Base-by-base conservation (phyloP, 2,113 vertebrate species). In the Tetrao urogallus region DNA sequence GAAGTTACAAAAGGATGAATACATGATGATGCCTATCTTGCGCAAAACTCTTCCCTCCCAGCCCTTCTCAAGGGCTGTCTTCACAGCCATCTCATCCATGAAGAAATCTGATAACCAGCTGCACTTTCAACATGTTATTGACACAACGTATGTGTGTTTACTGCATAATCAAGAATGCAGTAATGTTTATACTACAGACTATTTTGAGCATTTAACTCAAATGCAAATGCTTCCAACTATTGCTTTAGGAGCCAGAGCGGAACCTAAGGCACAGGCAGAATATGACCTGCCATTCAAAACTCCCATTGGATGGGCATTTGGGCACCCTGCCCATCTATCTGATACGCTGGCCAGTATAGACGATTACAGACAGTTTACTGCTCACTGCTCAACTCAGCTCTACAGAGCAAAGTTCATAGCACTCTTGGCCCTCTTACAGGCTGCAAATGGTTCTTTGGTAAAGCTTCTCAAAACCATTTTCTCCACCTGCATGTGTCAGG, bases 361-460 rank as follows among this genome's bases (percentile, higher is more conserved):
- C 73, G 69, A 86, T 81, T 78, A 10, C 61, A 93, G 85, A 28
- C 65, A 50, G 28, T 63, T 64, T 52, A 25, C 40, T 77, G 78
- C 78, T 74, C 8, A 0, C 40, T 76, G 40, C 88, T 82, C 72
- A 82, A 86, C 92, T 69, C 82, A 91, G 64, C 70, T 32, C 48
- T 71, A 70, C 1, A 4, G 24, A 93, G 63, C 24, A 28, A 95
- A 92, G 70, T 42, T 90, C 70, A 84, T 54, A 25, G 25, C 65
- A 77, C 25, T 89, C 89, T 19, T 93, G 90, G 90, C 86, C 80
- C 61, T 76, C 89, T 73, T 1, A 63, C 16, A 13, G 4, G 36
- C 77, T 90, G 83, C 92, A 93, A 63, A 91, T 58, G 91, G 92
- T 38, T 87, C 78, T 91, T 42, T 56, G 78, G 86, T 72, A 87